phyloP scores from a whole-genome alignment of 2,888 invertebrate genomes.

The Ophion costatus region DNA sequence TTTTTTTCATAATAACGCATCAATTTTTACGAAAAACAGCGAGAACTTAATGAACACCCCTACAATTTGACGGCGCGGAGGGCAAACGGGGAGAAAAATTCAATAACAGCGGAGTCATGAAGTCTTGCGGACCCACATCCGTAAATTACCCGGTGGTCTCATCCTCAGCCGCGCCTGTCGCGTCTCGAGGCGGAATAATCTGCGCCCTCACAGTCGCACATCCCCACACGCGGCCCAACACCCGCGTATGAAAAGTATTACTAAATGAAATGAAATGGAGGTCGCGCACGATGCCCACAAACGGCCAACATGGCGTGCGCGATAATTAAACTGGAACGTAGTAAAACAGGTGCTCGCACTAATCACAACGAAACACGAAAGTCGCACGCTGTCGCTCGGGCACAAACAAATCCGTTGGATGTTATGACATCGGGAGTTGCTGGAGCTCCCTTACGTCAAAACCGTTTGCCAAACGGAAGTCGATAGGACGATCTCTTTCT shows the following conservation, averaged over 20 bases:
- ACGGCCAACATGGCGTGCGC: conserved; percentile 45
- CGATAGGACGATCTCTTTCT: conserved; percentile 44
- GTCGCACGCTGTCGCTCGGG: conserved; percentile 13
- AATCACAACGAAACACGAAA: conserved; percentile 63
- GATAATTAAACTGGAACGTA: conserved; percentile 62
- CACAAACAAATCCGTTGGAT: conserved; percentile 15
- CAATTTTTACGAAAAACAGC: no score
- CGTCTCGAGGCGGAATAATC: conserved; percentile 18
- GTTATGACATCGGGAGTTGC: conserved; percentile 9
- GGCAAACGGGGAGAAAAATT: conserved; percentile 5
- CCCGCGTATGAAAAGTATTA: conserved; percentile 46
- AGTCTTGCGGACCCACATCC: background rate
- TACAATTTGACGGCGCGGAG: background rate
- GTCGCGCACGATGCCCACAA: conserved; percentile 18
- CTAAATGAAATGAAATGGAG: conserved; percentile 54
- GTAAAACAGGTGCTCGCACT: conserved; percentile 64
- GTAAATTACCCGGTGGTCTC: conserved; percentile 18
- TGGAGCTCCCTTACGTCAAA: background rate
- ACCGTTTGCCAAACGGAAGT: conserved; percentile 43
- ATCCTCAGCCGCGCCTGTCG: background rate
- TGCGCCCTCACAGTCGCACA: background rate
- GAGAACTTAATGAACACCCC: no score
- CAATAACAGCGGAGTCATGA: conserved; percentile 3
- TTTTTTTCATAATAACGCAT: no score
- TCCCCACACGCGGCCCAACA: background rate